Conservation (phyloP, 2,888 invertebrate genomes). For the Drosophila rubida region DNA sequence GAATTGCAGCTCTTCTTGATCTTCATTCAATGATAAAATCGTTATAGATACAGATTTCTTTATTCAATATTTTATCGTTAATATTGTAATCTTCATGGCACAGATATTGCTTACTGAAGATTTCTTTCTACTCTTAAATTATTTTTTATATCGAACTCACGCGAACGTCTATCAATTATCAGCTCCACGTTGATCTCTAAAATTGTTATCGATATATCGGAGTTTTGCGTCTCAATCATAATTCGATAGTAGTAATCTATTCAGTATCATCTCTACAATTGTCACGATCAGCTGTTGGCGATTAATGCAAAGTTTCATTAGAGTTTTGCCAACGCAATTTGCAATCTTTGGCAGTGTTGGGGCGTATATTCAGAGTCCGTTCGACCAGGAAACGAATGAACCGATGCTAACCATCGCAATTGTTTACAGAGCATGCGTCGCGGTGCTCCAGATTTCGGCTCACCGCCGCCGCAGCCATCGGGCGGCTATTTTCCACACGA, state of each 20-base stretch:
- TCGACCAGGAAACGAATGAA: conserved; percentile 1
- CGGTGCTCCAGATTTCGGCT: conserved; percentile 76
- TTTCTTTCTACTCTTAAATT: no score
- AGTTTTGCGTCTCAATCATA: conserved; percentile 1
- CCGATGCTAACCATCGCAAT: conserved; percentile 8
- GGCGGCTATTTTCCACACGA: conserved; percentile 84
- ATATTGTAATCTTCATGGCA: no score
- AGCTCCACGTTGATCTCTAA: no score
- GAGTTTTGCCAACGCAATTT: background rate
- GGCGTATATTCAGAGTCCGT: conserved; percentile 2
- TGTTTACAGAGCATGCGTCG: conserved; percentile 81
- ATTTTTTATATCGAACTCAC: no score
- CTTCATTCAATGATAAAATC: no score
- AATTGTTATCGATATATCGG: no score
- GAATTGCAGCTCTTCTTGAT: no score
- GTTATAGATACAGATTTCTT: no score
- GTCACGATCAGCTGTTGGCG: background rate
- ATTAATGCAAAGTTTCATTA: background rate
- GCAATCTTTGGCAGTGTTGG: conserved; percentile 5
- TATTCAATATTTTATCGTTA: no score
- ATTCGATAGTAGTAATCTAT: background rate
- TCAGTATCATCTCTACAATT: background rate
- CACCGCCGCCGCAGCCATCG: conserved; percentile 76
- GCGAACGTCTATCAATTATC: no score
- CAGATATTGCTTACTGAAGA: no score